phyloP scores from a whole-genome alignment of 92 coral and sea anemone genomes.

The Porites cylindrica region DNA sequence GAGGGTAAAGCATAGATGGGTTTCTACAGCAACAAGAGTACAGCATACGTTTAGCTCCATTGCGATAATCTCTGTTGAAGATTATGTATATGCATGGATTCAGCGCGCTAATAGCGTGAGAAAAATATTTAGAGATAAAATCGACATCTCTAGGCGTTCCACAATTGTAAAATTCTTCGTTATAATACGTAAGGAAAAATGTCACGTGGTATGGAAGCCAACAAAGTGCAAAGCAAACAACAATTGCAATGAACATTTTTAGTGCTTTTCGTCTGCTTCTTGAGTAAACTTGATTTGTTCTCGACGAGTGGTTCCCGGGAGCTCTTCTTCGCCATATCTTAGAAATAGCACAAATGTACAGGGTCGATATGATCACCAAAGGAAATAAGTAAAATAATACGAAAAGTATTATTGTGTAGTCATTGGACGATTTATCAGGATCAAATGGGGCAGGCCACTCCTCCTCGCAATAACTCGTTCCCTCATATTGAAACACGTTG shows the following conservation, averaged over 20 bases:
- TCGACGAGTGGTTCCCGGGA: constrained; percentile 63
- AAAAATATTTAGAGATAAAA: constrained; percentile 46
- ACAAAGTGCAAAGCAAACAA: constrained; percentile 65
- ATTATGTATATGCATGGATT: constrained; percentile 75
- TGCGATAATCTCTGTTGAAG: constrained; percentile 58
- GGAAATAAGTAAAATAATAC: constrained; percentile 62
- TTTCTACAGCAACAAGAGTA: neutral
- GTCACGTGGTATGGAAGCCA: constrained; percentile 75
- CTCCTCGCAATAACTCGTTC: constrained; percentile 53
- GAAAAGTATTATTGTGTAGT: constrained; percentile 74
- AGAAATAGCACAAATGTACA: constrained; percentile 59
- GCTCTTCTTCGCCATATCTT: constrained; percentile 65
- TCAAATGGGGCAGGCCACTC: constrained; percentile 79
- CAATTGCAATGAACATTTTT: constrained; percentile 72
- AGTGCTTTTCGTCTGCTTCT: constrained; percentile 61
- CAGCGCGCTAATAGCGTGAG: constrained; percentile 69
- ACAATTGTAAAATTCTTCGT: constrained; percentile 38
- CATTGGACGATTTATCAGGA: constrained; percentile 33
- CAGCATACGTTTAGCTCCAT: constrained; percentile 26
- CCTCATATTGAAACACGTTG: constrained; percentile 41
- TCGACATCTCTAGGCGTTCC: constrained; percentile 27
- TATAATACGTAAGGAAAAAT: constrained; percentile 48
- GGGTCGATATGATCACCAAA: constrained; percentile 44
- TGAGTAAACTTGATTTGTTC: constrained; percentile 47
- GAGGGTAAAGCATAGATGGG: constrained; percentile 7